Conservation (phyloP, 2,888 invertebrate species). For the Caenorhabditis wallacei region DNA sequence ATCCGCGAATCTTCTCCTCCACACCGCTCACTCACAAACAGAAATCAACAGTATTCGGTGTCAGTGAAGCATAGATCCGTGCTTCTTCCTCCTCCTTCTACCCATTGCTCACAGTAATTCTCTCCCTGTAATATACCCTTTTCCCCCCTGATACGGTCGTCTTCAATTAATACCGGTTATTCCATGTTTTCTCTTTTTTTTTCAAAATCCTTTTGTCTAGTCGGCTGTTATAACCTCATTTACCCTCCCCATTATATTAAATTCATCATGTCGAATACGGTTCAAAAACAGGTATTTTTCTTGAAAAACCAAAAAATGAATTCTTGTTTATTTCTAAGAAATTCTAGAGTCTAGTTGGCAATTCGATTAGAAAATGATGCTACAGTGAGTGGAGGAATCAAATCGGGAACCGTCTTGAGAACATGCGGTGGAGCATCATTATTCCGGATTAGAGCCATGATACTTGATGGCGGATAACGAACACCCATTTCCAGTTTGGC, state of each 20-base stretch:
- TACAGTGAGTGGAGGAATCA: conserved; percentile 59
- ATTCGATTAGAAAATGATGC: conserved; percentile 46
- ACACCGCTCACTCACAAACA: conserved; percentile 40
- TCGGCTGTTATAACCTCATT: conserved; percentile 11
- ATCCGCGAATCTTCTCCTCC: conserved; percentile 32
- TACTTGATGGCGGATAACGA: conserved; percentile 61
- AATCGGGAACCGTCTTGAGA: conserved; percentile 39
- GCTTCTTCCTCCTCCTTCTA: neutral
- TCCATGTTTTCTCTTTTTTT: neutral
- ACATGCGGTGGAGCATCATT: conserved; percentile 61
- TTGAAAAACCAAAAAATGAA: conserved; percentile 15
- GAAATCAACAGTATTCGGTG: conserved; percentile 27
- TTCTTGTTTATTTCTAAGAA: neutral
- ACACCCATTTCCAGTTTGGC: conserved; percentile 62
- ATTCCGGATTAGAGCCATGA: conserved; percentile 49
- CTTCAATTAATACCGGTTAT: neutral
- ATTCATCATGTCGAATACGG: conserved; percentile 48
- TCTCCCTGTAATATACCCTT: conserved; percentile 23
- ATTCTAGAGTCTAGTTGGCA: conserved; percentile 6
- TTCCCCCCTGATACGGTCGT: neutral
- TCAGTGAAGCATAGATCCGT: conserved; percentile 31
- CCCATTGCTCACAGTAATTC: conserved; percentile 9
- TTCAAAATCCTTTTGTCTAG: neutral
- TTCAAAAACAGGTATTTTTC: conserved; percentile 35
- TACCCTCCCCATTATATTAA: neutral